A percentile compares a stretch with the other conserved stretches of the same genome.
These are phyloP conservation scores for Polymixis flavicincta DNA, from an alignment of 2,888 invertebrate genomes.

Conservation along the genomic window DNA sequence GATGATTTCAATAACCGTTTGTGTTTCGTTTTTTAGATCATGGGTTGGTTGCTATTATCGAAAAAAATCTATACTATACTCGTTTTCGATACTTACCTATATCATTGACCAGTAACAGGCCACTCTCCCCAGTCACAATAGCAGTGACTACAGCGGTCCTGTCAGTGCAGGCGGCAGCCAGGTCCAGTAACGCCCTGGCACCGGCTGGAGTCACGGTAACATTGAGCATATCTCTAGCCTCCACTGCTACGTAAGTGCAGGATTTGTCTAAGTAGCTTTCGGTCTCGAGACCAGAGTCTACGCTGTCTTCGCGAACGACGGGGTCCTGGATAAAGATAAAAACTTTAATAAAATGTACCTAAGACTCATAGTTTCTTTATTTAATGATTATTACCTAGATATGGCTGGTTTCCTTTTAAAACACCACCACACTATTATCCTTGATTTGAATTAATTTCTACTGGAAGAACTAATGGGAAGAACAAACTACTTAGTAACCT, in stretches of 20 bases:
- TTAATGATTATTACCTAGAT: neutral
- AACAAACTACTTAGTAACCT: conserved; percentile 45
- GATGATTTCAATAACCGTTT: neutral
- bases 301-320: conserved; percentile 84
- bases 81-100: conserved; percentile 82
- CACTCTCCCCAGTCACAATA: conserved; percentile 76
- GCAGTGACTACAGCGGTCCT: conserved; percentile 83
- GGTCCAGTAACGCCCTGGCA: conserved; percentile 90
- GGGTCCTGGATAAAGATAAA: conserved; percentile 76
- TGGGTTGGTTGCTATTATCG: neutral
- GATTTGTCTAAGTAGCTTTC: conserved; percentile 80
- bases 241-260: conserved; percentile 93
- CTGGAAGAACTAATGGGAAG: no score
- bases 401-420: neutral
- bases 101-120: conserved; percentile 91
- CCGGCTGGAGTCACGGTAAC: conserved; percentile 92
- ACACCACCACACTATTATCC: neutral
- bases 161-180: conserved; percentile 76
- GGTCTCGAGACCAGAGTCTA: conserved; percentile 88
- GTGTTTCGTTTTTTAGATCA: neutral
- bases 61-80: neutral
- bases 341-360: no score
- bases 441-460: neutral
- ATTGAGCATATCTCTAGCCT: conserved; percentile 92
- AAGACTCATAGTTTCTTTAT: neutral